phyloP scores from a whole-genome alignment of 2,797 vertebrate genomes.

The Oreortyx pictus region DNA sequence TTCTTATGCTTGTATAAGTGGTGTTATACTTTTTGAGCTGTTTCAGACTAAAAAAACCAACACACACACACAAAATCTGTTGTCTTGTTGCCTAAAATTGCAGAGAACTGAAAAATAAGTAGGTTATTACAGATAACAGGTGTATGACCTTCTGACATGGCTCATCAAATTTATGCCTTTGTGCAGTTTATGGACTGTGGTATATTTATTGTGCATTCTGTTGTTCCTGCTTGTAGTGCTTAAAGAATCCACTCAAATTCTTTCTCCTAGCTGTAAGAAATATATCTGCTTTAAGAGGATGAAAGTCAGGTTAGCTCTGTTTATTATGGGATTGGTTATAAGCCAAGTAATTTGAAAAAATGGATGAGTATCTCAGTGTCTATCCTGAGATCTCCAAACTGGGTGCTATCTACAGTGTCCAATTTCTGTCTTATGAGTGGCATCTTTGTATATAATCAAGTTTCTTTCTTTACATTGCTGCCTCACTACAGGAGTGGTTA shows the following conservation, averaged over 20 bases:
- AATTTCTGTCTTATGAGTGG: neutral
- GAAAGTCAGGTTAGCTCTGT: neutral
- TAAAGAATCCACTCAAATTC: neutral
- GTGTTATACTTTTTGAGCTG: neutral
- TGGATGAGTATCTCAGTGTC: neutral
- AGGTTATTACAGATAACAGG: neutral
- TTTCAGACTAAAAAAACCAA: neutral
- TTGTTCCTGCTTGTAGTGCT: neutral
- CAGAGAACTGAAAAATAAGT: neutral
- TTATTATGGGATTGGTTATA: neutral
- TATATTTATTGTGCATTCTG: neutral
- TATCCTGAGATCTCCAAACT: neutral
- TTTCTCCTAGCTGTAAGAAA: neutral
- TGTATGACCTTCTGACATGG: neutral
- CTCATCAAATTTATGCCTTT: slow-evolving; percentile 33
- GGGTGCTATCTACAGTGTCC: neutral
- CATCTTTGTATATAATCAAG: neutral
- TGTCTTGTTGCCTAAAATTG: neutral
- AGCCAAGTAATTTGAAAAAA: neutral
- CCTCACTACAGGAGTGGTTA: neutral
- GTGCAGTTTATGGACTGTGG: slow-evolving; percentile 10
- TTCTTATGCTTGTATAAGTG: neutral
- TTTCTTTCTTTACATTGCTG: neutral
- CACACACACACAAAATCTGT: neutral
- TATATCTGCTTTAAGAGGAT: neutral